Conservation (phyloP, 2,113 vertebrate species). For the Strix uralensis region DNA sequence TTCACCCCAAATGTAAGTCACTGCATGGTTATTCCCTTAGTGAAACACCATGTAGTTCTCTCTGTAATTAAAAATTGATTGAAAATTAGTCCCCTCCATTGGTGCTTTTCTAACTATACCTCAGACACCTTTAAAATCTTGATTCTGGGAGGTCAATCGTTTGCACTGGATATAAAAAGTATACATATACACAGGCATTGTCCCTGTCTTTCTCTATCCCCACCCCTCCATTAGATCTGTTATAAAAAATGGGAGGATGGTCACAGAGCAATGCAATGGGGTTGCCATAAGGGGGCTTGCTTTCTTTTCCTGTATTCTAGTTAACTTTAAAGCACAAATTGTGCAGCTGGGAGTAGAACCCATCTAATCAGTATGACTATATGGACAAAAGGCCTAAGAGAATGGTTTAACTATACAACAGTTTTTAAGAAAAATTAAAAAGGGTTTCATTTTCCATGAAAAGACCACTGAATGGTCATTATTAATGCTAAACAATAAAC, state of each 20-base stretch:
- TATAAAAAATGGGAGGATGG: not conserved
- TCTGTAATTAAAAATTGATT: not conserved
- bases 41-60: not conserved
- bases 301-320: not conserved
- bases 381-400: not conserved
- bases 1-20: slow-evolving; percentile 87
- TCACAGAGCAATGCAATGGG: not conserved
- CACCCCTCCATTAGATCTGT: not conserved
- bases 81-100: not conserved
- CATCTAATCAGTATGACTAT: not conserved
- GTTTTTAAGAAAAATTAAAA: not conserved
- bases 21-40: not conserved
- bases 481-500: not conserved
- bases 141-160: not conserved
- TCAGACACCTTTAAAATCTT: not conserved
- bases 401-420: not conserved
- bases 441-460: not conserved
- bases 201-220: not conserved
- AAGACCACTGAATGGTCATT: not conserved
- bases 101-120: not conserved
- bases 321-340: not conserved
- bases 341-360: not conserved
- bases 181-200: not conserved
- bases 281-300: not conserved
- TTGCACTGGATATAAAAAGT: not conserved